Base-by-base conservation (phyloP, 64 coral and sea anemone species). In the Montipora efflorescens region DNA sequence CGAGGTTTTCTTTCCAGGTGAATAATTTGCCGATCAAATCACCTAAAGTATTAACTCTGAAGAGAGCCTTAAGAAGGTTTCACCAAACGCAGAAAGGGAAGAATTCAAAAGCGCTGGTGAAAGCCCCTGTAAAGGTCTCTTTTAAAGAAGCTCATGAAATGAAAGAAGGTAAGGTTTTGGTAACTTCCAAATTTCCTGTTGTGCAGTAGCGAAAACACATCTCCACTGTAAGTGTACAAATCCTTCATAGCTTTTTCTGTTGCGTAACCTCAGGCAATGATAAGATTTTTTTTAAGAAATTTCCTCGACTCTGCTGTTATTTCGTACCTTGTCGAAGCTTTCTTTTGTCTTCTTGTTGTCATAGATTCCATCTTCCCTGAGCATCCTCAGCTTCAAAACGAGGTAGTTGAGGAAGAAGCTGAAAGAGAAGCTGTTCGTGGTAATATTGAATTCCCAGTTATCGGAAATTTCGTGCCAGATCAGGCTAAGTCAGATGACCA, bases 11-110 rank as follows among this genome's bases (percentile, higher is more conserved):
- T 15, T 88, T 93, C 19, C 83, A 95, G 93, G 93, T 95, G 59
- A 92, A 80, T 25, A 99, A 96, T 48, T 88, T 99, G 9, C 98
- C 98, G 69, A 96, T 99, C 82, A 92, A 91, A 76, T 99, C 98
- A 6, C 98, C 98, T 10, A 99, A 99, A 71, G 79, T 99, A 55
- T 83, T 90, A 47, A 96, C 95, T 4, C 48, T 99, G 10, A 88
- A 90, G 64, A 87, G 77, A 47, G 98, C 94, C 44, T 74, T 99
- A 45, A 94, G 73, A 87, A 99, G 77, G 48, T 99, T 96, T 64
- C 95, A 99, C 19, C 82, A 88, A 61, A 48, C 47, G 14, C 50
- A 62, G 44, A 43, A 8, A 53, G 64, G 47, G 12, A 80, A 48
- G 59, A 90, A 55, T 80, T 50, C 46, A 3, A 90, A 81, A 67